Evolutionary conservation across 1,140 invertebrate species (phyloP).

Genomic region (Bombus waltoni): DNA sequence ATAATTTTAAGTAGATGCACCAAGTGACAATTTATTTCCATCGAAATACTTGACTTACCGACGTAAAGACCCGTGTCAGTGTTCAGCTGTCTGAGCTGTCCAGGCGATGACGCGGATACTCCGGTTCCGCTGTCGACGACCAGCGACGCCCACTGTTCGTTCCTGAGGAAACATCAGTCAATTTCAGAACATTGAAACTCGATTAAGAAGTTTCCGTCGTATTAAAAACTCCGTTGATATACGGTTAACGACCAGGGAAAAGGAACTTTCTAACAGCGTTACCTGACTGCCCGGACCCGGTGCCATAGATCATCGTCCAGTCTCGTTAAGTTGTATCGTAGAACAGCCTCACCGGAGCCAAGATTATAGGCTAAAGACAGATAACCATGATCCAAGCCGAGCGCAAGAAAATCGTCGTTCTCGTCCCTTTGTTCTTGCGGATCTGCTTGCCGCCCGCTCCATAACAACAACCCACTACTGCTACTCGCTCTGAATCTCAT

Average conservation of each 20-base stretch:
- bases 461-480: slow-evolving; percentile 92
- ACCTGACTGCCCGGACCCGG: slow-evolving; percentile 93
- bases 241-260: neutral
- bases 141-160: slow-evolving; percentile 92
- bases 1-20: neutral
- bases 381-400: slow-evolving; percentile 91
- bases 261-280: slow-evolving; percentile 51
- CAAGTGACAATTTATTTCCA: neutral
- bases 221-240: neutral
- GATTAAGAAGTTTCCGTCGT: slow-evolving; percentile 15
- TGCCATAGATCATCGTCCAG: slow-evolving; percentile 97
- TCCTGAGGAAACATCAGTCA: slow-evolving; percentile 83
- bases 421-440: slow-evolving; percentile 82
- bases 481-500: slow-evolving; percentile 88
- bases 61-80: slow-evolving; percentile 93
- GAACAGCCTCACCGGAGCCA: slow-evolving; percentile 90
- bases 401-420: slow-evolving; percentile 90
- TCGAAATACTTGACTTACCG: slow-evolving; percentile 85
- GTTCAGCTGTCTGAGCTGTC: slow-evolving; percentile 92
- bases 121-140: slow-evolving; percentile 92
- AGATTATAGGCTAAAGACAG: slow-evolving; percentile 89
- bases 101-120: slow-evolving; percentile 90
- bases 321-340: slow-evolving; percentile 93
- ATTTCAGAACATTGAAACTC: slow-evolving; percentile 19
- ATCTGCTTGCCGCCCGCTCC: slow-evolving; percentile 90